Percentiles rank a stretch among this genome's conserved stretches.
Conservation (phyloP, 2,113 vertebrate species). For the Ciconia stormi region DNA sequence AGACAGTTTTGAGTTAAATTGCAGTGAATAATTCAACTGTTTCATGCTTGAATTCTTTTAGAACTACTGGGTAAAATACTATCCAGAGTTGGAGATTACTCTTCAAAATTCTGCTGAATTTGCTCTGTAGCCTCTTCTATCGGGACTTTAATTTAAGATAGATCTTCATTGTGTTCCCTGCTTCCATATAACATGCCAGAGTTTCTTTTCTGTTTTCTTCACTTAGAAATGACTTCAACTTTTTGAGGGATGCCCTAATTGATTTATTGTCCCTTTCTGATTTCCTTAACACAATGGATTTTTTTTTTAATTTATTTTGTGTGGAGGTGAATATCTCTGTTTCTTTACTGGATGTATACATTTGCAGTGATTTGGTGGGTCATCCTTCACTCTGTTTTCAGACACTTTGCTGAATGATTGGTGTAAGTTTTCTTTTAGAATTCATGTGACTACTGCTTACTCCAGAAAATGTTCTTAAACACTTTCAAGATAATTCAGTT, state of each 20-base stretch:
- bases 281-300: neutral
- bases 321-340: neutral
- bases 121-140: neutral
- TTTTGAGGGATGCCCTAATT: neutral
- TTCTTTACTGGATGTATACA: neutral
- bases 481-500: neutral
- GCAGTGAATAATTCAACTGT: constrained; percentile 18
- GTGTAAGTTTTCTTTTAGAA: neutral
- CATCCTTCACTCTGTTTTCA: neutral
- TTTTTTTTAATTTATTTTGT: neutral
- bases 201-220: neutral
- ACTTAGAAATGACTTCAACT: neutral
- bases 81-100: neutral
- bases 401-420: neutral
- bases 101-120: constrained; percentile 15
- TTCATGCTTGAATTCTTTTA: constrained; percentile 4
- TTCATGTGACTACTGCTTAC: neutral
- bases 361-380: neutral
- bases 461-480: neutral
- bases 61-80: neutral
- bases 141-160: neutral
- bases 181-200: neutral
- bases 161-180: neutral
- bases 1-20: constrained; percentile 28
- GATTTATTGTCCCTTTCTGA: neutral